Evolutionary conservation across 2,888 invertebrate genomes (phyloP).

Genomic region (Pediacus dermestoides): DNA sequence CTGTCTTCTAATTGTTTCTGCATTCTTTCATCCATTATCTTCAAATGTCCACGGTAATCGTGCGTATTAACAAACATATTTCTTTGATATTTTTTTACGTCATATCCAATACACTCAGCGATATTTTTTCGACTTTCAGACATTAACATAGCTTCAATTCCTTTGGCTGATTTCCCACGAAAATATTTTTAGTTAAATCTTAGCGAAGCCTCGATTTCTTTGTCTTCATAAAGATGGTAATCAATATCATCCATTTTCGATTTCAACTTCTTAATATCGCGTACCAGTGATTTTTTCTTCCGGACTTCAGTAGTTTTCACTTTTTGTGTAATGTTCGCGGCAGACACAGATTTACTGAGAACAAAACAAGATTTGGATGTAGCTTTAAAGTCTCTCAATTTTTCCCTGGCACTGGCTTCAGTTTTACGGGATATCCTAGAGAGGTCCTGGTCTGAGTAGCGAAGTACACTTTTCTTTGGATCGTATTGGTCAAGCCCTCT

Average conservation of each 20-base stretch:
- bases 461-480: constrained; percentile 59
- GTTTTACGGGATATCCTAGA: constrained; percentile 63
- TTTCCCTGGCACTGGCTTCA: constrained; percentile 66
- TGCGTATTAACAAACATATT: constrained; percentile 21
- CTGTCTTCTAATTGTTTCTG: constrained; percentile 54
- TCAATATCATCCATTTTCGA: constrained; percentile 50
- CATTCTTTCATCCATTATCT: constrained; percentile 49
- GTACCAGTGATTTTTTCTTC: constrained; percentile 52
- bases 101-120: constrained; percentile 49
- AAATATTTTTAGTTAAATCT: constrained; percentile 51
- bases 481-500: constrained; percentile 65
- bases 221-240: constrained; percentile 50
- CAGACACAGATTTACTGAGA: constrained; percentile 60
- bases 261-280: constrained; percentile 46
- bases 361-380: constrained; percentile 61
- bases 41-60: constrained; percentile 39
- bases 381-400: constrained; percentile 59
- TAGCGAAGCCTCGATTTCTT: constrained; percentile 45
- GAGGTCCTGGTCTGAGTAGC: constrained; percentile 67
- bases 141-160: constrained; percentile 65
- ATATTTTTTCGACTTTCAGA: constrained; percentile 57
- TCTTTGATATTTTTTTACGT: constrained; percentile 40
- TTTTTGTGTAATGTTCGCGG: constrained; percentile 62
- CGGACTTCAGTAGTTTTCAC: constrained; percentile 55
- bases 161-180: constrained; percentile 68